Base-by-base conservation (phyloP, 2,797 vertebrate species). In the Merluccius polli region DNA sequence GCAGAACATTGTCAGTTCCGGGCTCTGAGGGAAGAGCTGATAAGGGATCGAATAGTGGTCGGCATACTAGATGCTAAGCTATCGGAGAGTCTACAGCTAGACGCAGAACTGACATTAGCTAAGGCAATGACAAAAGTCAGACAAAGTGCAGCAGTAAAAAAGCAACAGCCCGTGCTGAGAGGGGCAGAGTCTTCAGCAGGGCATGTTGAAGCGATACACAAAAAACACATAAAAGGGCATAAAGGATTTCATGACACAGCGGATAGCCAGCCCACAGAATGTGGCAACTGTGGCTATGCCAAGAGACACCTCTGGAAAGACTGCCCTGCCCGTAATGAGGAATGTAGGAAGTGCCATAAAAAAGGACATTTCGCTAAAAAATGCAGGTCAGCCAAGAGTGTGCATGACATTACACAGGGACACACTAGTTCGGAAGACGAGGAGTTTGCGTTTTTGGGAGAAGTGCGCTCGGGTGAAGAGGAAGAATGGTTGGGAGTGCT, bases 281-380 rank as follows among this genome's bases (percentile, higher is more conserved):
- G 7, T 36, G 35, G 35, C 35, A 36, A 36, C 35, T 36, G 35
- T 9, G 35, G 35, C 35, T 36, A 36, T 36, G 35, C 35, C 35
- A 36, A 36, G 3, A 36, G 35, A 36, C 35, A 36, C 7, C 33
- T 35, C 1, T 78, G 72, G 75, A 81, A 71, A 30, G 77, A 79
- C 15, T 82, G 78, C 32, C 84, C 75, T 10, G 80, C 69, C 24
- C 11, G 63, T 7, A 75, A 85, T 24, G 80, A 72, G 24, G 80
- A 79, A 15, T 81, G 78, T 9, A 77, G 80, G 12, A 76, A 3
- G 4, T 83, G 77, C 32, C 75, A 80, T 3, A 75, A 75, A 24
- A 83, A 72, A 30, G 75, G 67, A 29, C 77, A 82, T 13, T 83
- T 75, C 12, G 76, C 78, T 15, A 82, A 82, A n/a, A 78, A 71